phyloP scores from a whole-genome alignment of 2,797 vertebrate species.

The Lithobates pipiens region DNA sequence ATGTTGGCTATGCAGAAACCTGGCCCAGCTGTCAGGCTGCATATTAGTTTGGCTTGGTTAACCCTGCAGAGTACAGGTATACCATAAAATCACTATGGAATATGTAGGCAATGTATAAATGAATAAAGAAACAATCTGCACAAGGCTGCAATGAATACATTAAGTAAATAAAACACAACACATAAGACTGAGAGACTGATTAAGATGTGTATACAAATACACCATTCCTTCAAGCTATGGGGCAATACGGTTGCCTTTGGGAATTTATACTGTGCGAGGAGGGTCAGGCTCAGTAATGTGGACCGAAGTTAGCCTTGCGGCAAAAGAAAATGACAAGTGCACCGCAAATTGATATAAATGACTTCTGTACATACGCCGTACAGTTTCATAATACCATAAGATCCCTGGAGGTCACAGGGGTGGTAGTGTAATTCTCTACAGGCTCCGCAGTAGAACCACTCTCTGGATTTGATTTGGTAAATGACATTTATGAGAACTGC shows the following conservation, averaged over 20 bases:
- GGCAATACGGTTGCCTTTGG: not conserved
- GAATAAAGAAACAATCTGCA: too few relatives aligned
- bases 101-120: too few relatives aligned
- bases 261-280: not conserved
- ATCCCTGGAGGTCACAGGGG: not conserved
- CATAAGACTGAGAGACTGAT: too few relatives aligned
- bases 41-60: too few relatives aligned
- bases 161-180: too few relatives aligned
- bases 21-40: too few relatives aligned
- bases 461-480: not conserved
- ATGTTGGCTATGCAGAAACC: too few relatives aligned
- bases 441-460: not conserved
- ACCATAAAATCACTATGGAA: too few relatives aligned
- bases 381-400: not conserved
- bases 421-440: not conserved
- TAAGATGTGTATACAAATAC: too few relatives aligned
- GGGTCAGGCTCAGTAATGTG: not conserved
- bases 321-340: constrained; percentile 14
- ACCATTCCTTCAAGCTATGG: too few relatives aligned
- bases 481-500: not conserved
- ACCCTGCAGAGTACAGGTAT: too few relatives aligned
- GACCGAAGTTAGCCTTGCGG: not conserved
- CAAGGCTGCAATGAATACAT: too few relatives aligned
- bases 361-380: not conserved
- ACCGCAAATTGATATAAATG: not conserved